Evolutionary conservation across 2,888 invertebrate species (phyloP).

Genomic region (Lymantria dispar): DNA sequence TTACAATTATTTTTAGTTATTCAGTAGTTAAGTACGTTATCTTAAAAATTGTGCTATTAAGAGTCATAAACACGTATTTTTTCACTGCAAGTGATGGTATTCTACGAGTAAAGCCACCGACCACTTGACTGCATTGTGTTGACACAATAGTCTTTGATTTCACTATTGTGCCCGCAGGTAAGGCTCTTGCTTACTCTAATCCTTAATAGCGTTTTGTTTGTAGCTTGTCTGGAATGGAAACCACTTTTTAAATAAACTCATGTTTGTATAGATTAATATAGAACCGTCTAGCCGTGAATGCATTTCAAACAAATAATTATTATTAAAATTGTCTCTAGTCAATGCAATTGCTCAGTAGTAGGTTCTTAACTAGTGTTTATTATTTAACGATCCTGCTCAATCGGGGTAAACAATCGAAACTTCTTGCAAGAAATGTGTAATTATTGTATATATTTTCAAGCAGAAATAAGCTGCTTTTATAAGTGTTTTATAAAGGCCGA

Average conservation of each 20-base stretch:
- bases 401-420: too few species aligned
- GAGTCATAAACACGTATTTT: slow-evolving; percentile 12
- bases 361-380: too few species aligned
- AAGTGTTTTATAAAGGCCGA: too few species aligned
- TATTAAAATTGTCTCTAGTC: too few species aligned
- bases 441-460: too few species aligned
- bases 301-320: too few species aligned
- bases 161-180: slow-evolving; percentile 35
- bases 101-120: slow-evolving; percentile 22
- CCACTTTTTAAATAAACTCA: slow-evolving; percentile 3
- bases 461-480: too few species aligned
- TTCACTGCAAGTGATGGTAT: slow-evolving; percentile 16
- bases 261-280: neutral
- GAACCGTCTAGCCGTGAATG: neutral
- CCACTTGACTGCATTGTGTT: slow-evolving; percentile 35
- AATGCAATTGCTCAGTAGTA: too few species aligned
- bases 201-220: slow-evolving; percentile 33
- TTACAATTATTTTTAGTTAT: too few species aligned
- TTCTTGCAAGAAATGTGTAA: too few species aligned
- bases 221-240: slow-evolving; percentile 7
- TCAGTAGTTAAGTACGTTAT: too few species aligned
- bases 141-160: slow-evolving; percentile 35
- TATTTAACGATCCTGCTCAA: too few species aligned
- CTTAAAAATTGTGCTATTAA: neutral
- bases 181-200: slow-evolving; percentile 21